Conservation (phyloP, 1,140 invertebrate genomes). For the Contarinia nasturtii region DNA sequence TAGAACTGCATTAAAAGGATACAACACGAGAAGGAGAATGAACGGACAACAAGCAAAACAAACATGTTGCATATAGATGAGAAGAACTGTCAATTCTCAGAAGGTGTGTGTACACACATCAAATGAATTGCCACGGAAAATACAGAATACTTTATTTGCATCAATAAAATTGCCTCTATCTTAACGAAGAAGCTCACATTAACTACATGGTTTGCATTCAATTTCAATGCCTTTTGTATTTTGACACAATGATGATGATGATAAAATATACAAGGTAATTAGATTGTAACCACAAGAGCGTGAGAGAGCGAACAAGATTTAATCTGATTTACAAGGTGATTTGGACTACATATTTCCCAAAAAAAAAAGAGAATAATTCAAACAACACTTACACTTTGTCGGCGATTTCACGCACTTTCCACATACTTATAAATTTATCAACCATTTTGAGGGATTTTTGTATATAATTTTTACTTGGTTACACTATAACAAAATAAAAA, state of each 20-base stretch:
- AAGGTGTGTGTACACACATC: no score
- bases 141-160: no score
- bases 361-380: not conserved
- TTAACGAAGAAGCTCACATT: no score
- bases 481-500: no score
- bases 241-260: not conserved
- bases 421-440: slow-evolving; percentile 65
- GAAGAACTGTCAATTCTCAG: no score
- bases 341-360: no score
- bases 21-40: slow-evolving; percentile 13
- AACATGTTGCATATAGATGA: slow-evolving; percentile 1
- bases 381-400: slow-evolving; percentile 79
- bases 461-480: not conserved
- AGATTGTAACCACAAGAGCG: not conserved
- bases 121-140: no score
- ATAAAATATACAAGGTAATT: not conserved
- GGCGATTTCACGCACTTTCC: slow-evolving; percentile 84
- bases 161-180: no score
- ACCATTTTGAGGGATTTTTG: slow-evolving; percentile 14
- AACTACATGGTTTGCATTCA: no score
- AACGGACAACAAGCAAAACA: slow-evolving; percentile 4
- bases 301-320: not conserved
- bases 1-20: slow-evolving; percentile 6
- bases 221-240: no score
- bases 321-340: not conserved